A percentile compares a stretch with the other conserved stretches of the same genome.
phyloP scores from a whole-genome alignment of 2,113 vertebrate genomes.

The Sciurus niger region DNA sequence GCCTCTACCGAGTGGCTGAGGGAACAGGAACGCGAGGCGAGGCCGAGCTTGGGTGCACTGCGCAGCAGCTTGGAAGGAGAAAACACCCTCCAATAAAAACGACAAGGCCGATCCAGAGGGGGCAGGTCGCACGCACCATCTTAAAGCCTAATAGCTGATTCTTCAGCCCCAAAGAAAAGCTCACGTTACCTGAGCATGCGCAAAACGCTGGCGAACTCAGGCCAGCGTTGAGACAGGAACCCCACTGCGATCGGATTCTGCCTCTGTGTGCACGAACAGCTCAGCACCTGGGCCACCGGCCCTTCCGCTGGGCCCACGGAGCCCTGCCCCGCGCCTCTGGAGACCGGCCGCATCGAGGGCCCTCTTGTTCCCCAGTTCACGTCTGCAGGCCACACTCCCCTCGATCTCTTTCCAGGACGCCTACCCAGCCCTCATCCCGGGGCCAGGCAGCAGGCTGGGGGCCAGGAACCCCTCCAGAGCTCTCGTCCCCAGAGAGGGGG shows the following conservation, averaged over 20 bases:
- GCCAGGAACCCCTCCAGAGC: accelerated
- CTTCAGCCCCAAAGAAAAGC: background rate
- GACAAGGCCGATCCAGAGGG: no score
- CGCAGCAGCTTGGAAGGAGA: no score
- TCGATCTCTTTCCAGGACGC: accelerated
- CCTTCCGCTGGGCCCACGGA: accelerated
- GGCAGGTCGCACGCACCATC: no score
- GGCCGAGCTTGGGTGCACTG: no score
- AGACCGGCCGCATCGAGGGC: no score
- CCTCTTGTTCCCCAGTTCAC: no score
- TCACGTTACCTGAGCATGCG: accelerated
- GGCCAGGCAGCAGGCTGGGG: no score
- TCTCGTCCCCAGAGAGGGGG: background rate
- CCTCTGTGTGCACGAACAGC: no score
- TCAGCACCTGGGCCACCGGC: accelerated
- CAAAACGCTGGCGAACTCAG: background rate
- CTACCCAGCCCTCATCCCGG: no score
- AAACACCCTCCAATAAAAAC: no score
- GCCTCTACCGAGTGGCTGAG: conserved; percentile 66
- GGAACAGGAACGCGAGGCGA: background rate
- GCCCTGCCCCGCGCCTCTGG: accelerated
- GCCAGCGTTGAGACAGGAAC: background rate
- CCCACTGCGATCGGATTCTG: no score
- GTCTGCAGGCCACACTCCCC: accelerated
- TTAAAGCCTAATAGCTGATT: background rate